Evolutionary conservation across 2,113 vertebrate species (phyloP), one percentile per base, ranked within the genome.

Genomic region (Strix uralensis): DNA sequence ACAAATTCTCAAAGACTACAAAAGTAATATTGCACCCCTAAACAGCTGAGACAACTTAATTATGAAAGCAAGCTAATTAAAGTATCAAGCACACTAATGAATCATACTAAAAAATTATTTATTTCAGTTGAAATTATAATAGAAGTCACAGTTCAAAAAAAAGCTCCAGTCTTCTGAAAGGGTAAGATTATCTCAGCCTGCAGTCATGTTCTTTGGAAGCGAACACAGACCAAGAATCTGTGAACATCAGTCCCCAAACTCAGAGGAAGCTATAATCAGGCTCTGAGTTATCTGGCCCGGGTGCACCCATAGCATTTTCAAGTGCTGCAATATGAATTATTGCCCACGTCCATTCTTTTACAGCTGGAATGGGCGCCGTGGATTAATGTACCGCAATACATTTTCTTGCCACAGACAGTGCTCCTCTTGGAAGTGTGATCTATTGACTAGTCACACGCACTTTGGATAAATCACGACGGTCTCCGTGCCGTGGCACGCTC

Each of bases 341-440:
- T 79, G 78, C 67, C 49, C 90, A 62, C 2, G 13, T 84, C 87
- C 40, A 23, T 59, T 94, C 73, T 92, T 94, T 94, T 91, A 95
- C 89, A 95, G 66, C 82, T 87, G 95, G 51, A 92, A 88, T 55
- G 66, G 94, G 84, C 7, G 4, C 65, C 1, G 2, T 77, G 92
- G 87, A 97, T 96, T 93, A 93, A 97, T 72, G 92, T 57, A 72
- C 70, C 82, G 66, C 85, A 91, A 89, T 95, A 85, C 86, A 93
- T 97, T 92, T 90, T 75, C 87, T 59, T 94, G 87, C 84, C 72
- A 93, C 54, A 95, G 94, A 96, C 58, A 93, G 62, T 65, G 89
- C 66, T 94, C 81, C 92, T 95, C 91, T 93, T 1, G 0, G 58
- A 95, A 93, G 54, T 47, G 70, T 96, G 94, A 97, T 97, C 94